Evolutionary conservation across 2,888 invertebrate species (phyloP), one percentile per base, ranked within the genome.

Genomic region (Sarcophaga rosellei): DNA sequence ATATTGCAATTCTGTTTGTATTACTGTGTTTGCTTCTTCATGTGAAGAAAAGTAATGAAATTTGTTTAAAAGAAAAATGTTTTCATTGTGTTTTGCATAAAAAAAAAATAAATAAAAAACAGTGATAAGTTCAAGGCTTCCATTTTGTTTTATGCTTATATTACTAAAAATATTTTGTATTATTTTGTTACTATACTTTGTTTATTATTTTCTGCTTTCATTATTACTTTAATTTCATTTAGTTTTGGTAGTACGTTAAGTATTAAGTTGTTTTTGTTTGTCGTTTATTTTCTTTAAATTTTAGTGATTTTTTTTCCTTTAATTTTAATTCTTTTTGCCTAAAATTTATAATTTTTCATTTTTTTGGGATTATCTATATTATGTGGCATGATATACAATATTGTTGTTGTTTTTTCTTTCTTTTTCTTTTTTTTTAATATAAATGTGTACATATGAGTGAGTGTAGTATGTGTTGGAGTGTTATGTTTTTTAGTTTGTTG

Each of bases 111-210:
- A 69, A 47, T 45, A 45, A 45, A 78, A 68, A 81, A 77, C 62
- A 76, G 72, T 82, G 65, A 63, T 65, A 77, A 81, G 77, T 86
- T 21, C 77, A 81, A 84, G 86, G 83, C 83, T 74, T 85, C 12
- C 35, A 25, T 61, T 76, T 45, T 81, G 25, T 65, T n/a, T 79
- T 80, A 62, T 75, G 68, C 73, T 81, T 78, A 78, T 72, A 73
- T 65, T 79, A 59, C 45, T 79, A 69, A 59, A 47, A 15, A 47
- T 47, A 47, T 47, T 47, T 35, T 35, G 35, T 35, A 47, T 15
- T 47, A 47, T 47, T 47, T 47, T 11, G 11, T 47, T 47, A 47
- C 47, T 47, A 47, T 8, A 47, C 12, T 47, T 47, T 47, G 68
- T n/a, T 35, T 35, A 6, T 35, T 35, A 6, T 35, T 35, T 35